phyloP scores from a whole-genome alignment of 2,888 invertebrate genomes.

The Allophyes oxyacanthae region DNA sequence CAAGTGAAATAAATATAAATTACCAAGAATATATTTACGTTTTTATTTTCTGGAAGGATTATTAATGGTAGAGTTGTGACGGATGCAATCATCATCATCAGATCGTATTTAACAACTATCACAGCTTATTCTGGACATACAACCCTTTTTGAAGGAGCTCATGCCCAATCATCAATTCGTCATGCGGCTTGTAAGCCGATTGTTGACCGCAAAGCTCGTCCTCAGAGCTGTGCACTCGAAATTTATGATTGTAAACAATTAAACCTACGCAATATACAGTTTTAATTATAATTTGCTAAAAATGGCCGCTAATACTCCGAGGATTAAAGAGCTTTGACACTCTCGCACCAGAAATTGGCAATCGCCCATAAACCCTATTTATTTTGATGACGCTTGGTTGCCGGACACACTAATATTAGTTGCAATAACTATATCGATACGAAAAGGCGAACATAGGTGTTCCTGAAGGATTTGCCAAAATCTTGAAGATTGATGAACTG shows the following conservation, averaged over 20 bases:
- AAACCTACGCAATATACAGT: constrained; percentile 9
- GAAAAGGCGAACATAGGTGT: constrained; percentile 3
- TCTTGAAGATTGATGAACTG: not conserved
- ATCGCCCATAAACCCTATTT: constrained; percentile 56
- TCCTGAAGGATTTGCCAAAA: constrained; percentile 1
- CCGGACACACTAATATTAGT: constrained; percentile 37
- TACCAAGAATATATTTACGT: not conserved
- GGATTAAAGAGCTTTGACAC: constrained; percentile 43
- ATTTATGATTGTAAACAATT: not conserved
- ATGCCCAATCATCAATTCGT: too few relatives aligned
- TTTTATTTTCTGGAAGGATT: too few relatives aligned
- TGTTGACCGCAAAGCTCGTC: constrained; percentile 7
- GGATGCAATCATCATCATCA: too few relatives aligned
- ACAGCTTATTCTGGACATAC: too few relatives aligned
- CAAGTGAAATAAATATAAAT: too few relatives aligned
- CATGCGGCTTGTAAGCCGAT: not conserved
- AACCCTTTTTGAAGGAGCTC: too few relatives aligned
- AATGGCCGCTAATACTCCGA: constrained; percentile 21
- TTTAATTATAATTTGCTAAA: constrained; percentile 20
- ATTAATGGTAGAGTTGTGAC: too few relatives aligned
- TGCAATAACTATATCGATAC: constrained; percentile 11
- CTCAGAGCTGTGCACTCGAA: too few relatives aligned
- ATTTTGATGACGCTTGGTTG: constrained; percentile 45
- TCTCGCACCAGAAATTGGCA: constrained; percentile 54
- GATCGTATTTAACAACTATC: too few relatives aligned